Base-by-base conservation (phyloP, 2,888 invertebrate genomes). In the Spilosoma lubricipeda region DNA sequence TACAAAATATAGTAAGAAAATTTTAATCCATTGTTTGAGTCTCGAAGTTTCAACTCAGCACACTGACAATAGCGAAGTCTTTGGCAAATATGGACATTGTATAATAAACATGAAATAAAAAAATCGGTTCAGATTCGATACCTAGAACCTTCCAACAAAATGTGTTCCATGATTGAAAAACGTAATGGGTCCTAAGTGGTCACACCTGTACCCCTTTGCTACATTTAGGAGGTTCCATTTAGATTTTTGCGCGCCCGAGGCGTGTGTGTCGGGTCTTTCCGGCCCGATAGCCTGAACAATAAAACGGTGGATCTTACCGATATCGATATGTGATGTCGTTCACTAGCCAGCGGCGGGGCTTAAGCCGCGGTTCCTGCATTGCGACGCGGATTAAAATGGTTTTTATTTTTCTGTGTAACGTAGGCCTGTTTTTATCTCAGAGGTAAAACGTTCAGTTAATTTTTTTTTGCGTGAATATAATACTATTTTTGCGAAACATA, bases 271-370 rank as follows among this genome's bases (percentile, higher is more conserved):
- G 79, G 83, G 82, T 88, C 89, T 89, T 89, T 87, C 86, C 67
- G 85, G 75, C 67, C 72, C 42, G 63, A 87, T 85, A 85, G 86
- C 83, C 82, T 87, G 85, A 87, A 93, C 93, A 92, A 93, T 93
- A 92, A 93, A 93, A 93, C n/a, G 84, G 87, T 87, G 86, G 89
- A 89, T 93, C 93, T 94, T 93, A 92, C 71, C 73, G 73, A 73
- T 76, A 84, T 94, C 92, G 94, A 94, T 92, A 93, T 93, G 90
- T 89, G 91, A 88, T 94, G 94, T 93, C 87, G 89, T 86, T 82
- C 83, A 83, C 85, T 86, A 83, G 89, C 92, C 92, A 87, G 89
- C 87, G 92, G 94, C 90, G 84, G 84, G 83, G 88, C 88, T 88
- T 88, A 89, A 87, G 88, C 89, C 85, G 86, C 83, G 86, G 88